Base-by-base conservation (phyloP, 2,888 invertebrate species). In the Rhyacophila evoluta region DNA sequence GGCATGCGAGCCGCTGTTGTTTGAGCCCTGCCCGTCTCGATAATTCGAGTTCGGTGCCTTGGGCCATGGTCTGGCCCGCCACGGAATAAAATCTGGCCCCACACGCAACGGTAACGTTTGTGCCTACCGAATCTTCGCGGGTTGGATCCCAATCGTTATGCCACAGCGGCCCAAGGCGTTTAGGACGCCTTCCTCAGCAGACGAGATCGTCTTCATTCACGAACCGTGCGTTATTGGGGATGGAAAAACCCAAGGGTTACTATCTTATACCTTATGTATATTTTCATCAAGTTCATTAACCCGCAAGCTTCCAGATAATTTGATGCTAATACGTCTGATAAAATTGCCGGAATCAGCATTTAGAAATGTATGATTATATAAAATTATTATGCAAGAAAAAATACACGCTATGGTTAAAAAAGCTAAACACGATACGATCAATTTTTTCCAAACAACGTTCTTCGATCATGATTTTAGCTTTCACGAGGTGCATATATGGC, bases 71-170 rank as follows among this genome's bases (percentile, higher is more conserved):
- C 77, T 41, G 25, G 80, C 71, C 68, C 81, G 74, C 77, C 75
- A 19, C 55, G 15, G 55, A 19, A 55, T 19, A 12, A 55, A 55
- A 55, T 55, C 55, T 55, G 55, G 55, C 55, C 55, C 55, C 55
- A 72, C 82, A 82, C 82, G 82, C 82, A 82, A 82, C 82, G 82
- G 82, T 82, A 82, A 76, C 74, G 82, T 81, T 82, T 81, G 82
- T 82, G 82, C 33, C 38, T 72, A 55, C 76, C 78, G 70, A 76
- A 72, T 75, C 74, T 75, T 74, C 78, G 29, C 75, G 72, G 37
- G 79, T 68, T 72, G 72, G 70, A 68, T 72, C 38, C 76, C 74
- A 19, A 55, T 10, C 55, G 55, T 55, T 55, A 55, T 25, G 55
- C 55, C 55, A 55, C 55, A 12, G 55, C 68, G 72, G 76, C 75